Evolutionary conservation across 2,113 vertebrate species (phyloP).

Genomic region (Cryptotis parvus): DNA sequence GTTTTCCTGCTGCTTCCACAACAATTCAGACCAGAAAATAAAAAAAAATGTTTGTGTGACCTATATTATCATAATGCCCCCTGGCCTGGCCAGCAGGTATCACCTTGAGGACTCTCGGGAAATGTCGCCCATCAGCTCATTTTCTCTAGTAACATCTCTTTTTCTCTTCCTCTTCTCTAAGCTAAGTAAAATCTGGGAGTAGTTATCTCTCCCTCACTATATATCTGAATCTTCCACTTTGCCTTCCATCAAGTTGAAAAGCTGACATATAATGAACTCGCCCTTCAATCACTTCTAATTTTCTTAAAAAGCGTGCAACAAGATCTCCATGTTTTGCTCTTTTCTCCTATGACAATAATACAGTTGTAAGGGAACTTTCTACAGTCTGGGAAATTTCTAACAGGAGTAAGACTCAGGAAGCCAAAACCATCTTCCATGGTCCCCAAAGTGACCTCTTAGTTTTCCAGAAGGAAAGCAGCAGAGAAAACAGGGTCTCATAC

Average conservation of each 20-base stretch:
- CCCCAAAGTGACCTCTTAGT: background rate
- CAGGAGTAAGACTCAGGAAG: background rate
- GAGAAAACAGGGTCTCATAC: background rate
- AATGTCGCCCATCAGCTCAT: background rate
- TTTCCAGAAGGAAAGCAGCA: background rate
- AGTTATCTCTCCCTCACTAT: background rate
- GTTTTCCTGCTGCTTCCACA: background rate
- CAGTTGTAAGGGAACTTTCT: background rate
- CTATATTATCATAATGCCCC: slow-evolving; percentile 14
- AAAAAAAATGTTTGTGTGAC: background rate
- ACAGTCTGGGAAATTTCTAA: background rate
- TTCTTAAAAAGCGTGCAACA: background rate
- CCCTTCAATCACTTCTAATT: background rate
- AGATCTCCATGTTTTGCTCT: background rate
- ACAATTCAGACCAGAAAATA: slow-evolving; percentile 25
- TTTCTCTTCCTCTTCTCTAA: background rate
- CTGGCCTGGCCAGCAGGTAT: slow-evolving; percentile 9
- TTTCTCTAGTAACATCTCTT: slow-evolving; percentile 43
- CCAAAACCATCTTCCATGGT: background rate
- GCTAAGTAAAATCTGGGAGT: background rate
- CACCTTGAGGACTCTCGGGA: background rate
- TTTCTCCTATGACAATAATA: background rate
- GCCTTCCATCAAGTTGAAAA: background rate
- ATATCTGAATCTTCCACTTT: background rate
- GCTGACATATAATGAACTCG: too few relatives aligned